These are phyloP conservation scores for Petrophora chlorosata DNA, from an alignment of 2,888 invertebrate genomes.

Conservation along the genomic window DNA sequence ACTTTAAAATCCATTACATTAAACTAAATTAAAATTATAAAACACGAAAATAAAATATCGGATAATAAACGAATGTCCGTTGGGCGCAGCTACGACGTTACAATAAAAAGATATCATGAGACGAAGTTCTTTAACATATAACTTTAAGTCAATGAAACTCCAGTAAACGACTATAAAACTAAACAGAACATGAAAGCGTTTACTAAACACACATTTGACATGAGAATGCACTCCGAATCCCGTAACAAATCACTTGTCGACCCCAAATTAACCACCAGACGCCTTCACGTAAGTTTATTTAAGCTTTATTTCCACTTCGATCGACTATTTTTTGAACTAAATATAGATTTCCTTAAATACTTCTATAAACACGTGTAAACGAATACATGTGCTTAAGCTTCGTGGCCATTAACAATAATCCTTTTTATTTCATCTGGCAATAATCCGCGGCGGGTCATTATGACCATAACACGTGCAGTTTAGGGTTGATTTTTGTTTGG, in stretches of 20 bases:
- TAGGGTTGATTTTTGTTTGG: constrained; percentile 51
- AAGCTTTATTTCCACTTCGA: constrained; percentile 41
- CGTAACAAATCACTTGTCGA: constrained; percentile 60
- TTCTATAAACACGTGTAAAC: constrained; percentile 65
- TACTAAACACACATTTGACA: constrained; percentile 40
- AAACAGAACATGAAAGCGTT: constrained; percentile 22
- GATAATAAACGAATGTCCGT: no score
- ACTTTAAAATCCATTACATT: no score
- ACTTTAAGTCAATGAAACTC: background rate
- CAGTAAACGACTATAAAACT: constrained; percentile 1
- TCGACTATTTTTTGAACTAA: constrained; percentile 37
- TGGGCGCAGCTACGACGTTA: no score
- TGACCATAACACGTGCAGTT: constrained; percentile 31
- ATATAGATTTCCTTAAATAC: constrained; percentile 55
- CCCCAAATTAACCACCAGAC: constrained; percentile 60
- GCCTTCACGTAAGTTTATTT: constrained; percentile 52
- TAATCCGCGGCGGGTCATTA: constrained; percentile 28
- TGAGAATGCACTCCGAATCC: constrained; percentile 50
- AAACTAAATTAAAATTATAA: no score
- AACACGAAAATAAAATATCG: no score
- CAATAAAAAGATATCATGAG: no score
- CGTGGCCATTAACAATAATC: constrained; percentile 70
- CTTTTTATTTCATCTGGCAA: constrained; percentile 59
- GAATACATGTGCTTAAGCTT: constrained; percentile 55
- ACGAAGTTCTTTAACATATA: no score